Conservation (phyloP, 2,113 vertebrate species). For the Halcyon senegalensis region DNA sequence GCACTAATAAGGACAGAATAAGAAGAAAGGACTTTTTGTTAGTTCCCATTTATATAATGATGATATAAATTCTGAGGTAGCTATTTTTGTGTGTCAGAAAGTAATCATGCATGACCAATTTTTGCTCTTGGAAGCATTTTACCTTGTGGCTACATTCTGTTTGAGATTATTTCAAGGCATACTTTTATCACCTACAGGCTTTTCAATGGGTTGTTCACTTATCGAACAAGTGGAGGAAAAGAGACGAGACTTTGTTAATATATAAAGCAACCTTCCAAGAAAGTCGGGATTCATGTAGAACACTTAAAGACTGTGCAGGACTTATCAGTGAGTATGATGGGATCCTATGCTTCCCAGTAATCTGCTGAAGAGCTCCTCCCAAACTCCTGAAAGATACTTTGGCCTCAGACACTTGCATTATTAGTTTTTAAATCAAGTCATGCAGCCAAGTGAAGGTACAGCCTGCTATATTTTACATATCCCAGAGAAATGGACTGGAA, state of each 20-base stretch:
- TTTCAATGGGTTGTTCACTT: background rate
- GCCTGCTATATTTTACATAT: background rate
- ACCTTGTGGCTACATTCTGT: conserved; percentile 39
- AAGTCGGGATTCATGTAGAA: background rate
- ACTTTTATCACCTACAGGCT: background rate
- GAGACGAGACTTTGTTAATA: background rate
- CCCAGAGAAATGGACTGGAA: background rate
- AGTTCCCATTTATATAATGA: conserved; percentile 49
- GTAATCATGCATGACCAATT: conserved; percentile 2
- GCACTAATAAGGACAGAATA: conserved; percentile 13
- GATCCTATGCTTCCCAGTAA: background rate
- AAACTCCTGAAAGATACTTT: background rate
- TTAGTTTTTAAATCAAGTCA: background rate
- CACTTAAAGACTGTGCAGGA: background rate
- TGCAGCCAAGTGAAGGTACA: background rate
- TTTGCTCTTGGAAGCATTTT: conserved; percentile 27
- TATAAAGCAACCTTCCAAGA: background rate
- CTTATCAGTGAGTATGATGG: background rate
- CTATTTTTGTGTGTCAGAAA: conserved; percentile 20
- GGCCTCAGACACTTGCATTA: background rate
- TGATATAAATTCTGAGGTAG: background rate
- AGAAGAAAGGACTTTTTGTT: background rate
- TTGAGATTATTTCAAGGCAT: conserved; percentile 21
- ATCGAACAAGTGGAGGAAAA: background rate
- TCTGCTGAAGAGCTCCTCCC: background rate